These are phyloP conservation scores for Cladopsammia gracilis DNA, from an alignment of 64 coral and sea anemone genomes.

Conservation along the genomic window DNA sequence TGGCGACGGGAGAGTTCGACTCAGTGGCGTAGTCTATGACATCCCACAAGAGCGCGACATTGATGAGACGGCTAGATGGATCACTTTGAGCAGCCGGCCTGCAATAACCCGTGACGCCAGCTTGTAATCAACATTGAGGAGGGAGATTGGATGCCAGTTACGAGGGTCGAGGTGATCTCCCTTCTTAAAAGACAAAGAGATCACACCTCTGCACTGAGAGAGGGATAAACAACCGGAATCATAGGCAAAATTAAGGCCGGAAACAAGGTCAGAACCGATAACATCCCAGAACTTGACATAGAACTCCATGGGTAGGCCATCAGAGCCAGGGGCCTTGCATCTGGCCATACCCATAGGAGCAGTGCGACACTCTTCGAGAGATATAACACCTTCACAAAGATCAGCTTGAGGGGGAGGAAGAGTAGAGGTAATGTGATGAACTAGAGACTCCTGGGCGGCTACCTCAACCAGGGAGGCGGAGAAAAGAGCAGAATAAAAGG, in stretches of 20 bases:
- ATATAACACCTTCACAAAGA: not conserved
- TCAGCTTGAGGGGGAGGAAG: not conserved
- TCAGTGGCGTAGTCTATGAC: not conserved
- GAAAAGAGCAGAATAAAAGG: constrained; percentile 1
- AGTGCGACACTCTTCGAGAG: not conserved
- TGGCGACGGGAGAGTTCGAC: not conserved
- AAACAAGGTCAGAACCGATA: not conserved
- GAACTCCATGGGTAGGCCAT: constrained; percentile 42
- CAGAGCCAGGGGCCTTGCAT: too few species aligned
- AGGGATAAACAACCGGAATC: not conserved
- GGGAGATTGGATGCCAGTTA: constrained; percentile 53
- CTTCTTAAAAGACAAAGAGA: constrained; percentile 6
- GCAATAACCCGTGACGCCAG: not conserved
- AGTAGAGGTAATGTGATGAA: not conserved
- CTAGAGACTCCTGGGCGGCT: not conserved
- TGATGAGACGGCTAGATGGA: constrained; percentile 5
- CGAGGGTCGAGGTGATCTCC: not conserved
- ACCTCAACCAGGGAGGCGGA: not conserved
- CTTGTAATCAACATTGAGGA: constrained; percentile 56
- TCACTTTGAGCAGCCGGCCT: not conserved
- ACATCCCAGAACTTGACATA: constrained; percentile 17
- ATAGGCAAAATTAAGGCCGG: not conserved
- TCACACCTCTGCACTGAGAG: not conserved
- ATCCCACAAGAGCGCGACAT: not conserved
- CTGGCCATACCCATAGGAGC: constrained; percentile 2